phyloP scores from a whole-genome alignment of 2,888 invertebrate genomes.

The Drosophila mayaguana region DNA sequence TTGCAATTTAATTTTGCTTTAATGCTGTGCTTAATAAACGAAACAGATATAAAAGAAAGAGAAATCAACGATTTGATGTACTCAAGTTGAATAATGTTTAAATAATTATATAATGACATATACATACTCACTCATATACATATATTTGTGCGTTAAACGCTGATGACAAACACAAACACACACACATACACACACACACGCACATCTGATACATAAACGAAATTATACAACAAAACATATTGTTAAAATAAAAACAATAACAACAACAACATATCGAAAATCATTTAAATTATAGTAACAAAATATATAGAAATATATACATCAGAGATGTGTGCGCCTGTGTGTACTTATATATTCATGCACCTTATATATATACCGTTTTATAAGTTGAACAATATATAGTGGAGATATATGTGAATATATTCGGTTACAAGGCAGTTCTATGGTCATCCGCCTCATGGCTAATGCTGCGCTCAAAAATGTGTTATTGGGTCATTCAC shows the following conservation, averaged over 20 bases:
- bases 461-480: conserved; percentile 17
- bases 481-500: not conserved
- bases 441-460: conserved; percentile 39
- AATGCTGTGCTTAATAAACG: conserved; percentile 57
- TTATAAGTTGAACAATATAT: not conserved
- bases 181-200: conserved; percentile 21
- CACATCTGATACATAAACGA: conserved; percentile 6
- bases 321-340: conserved; percentile 2
- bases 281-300: conserved; percentile 43
- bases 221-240: conserved; percentile 17
- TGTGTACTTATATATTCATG: conserved; percentile 12
- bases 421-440: not conserved
- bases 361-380: not conserved
- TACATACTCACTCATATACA: conserved; percentile 33
- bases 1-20: conserved; percentile 60
- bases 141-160: conserved; percentile 69
- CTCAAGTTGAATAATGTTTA: conserved; percentile 49
- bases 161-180: conserved; percentile 31
- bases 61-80: conserved; percentile 16
- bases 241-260: conserved; percentile 30
- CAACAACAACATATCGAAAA: conserved; percentile 68
- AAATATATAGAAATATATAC: conserved; percentile 5
- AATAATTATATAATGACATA: conserved; percentile 32
- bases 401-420: not conserved
- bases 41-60: conserved; percentile 15